These are phyloP conservation scores for Indicator maculatus DNA, from an alignment of 2,113 vertebrate genomes.

Conservation along the genomic window DNA sequence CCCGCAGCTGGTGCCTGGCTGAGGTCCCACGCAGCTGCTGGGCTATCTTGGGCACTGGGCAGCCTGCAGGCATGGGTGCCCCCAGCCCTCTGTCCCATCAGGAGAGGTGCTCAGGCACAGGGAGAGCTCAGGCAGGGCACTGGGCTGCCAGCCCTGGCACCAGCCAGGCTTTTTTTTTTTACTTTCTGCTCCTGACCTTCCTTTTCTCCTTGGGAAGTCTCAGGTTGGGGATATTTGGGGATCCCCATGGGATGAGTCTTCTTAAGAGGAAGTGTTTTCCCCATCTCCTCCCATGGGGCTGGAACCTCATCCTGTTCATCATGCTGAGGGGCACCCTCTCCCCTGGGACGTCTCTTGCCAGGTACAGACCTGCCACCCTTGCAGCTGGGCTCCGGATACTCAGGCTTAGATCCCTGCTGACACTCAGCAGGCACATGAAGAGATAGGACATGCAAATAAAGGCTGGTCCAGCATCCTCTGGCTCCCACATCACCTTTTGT, in stretches of 20 bases:
- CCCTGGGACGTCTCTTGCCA: accelerated
- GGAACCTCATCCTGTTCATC: neutral
- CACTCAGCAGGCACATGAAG: neutral
- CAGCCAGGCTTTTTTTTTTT: accelerated
- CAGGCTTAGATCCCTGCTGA: neutral
- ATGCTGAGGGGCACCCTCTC: neutral
- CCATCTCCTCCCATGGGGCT: accelerated
- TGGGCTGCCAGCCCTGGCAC: neutral
- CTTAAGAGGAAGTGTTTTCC: neutral
- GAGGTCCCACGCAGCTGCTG: constrained; percentile 1
- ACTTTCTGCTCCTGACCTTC: neutral
- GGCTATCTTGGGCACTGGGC: neutral
- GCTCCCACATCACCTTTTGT: neutral
- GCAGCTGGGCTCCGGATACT: neutral
- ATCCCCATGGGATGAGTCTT: neutral
- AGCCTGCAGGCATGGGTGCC: neutral
- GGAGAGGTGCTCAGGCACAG: neutral
- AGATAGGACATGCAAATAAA: neutral
- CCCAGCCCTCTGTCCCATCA: neutral
- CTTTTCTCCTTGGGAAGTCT: neutral
- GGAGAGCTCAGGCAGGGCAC: neutral
- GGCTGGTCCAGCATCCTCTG: neutral
- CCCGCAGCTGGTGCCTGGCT: neutral
- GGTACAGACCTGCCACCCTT: neutral
- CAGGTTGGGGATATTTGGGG: neutral